Base-by-base conservation (phyloP, 2,113 vertebrate genomes). In the Varanus salvator region DNA sequence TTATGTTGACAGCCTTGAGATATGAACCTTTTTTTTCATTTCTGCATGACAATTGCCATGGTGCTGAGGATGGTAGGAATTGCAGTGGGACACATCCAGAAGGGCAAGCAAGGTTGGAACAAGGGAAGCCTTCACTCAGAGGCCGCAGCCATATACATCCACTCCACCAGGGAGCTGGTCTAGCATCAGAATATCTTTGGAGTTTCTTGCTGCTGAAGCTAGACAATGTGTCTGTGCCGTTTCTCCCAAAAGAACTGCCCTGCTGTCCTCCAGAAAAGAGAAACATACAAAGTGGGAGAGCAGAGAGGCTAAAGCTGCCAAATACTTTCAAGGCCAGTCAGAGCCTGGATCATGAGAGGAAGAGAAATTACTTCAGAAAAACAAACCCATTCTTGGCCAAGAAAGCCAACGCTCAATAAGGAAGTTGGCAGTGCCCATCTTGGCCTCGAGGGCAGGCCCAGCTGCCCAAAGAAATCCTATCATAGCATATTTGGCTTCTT, bases 361-460 rank as follows among this genome's bases (percentile, higher is more conserved):
- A 90, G 87, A 93, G 74, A 89, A 95, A 93, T 96, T 94, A 85
- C 2, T 3, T 87, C 95, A 96, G 88, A 92, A 94, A 93, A 96
- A 91, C 87, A 94, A 96, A 93, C 85, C 72, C 92, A 34, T 52
- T 52, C 93, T 91, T 94, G 97, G 96, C 95, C 97, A 87, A 96
- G 94, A 95, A 94, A 96, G 84, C 93, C 92, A 93, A 90, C 89
- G 23, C 93, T 90, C 78, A 1, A 72, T 89, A 91, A 97, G 96
- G 96, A 97, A 97, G 93, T 86, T 94, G 92, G 84, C 71, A 95
- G 93, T 96, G 95, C 95, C 96, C 97, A 92, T 92, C 57, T 91
- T 94, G 92, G 94, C 94, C 95, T 95, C 91, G 91, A 89, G 97
- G 95, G 92, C 72, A 96, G 94, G 91, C 92, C 91, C 93, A 93